A percentile compares a stretch with the other conserved stretches of the same genome.
phyloP scores from a whole-genome alignment of 2,797 vertebrate genomes.

The Pipistrellus nathusii region DNA sequence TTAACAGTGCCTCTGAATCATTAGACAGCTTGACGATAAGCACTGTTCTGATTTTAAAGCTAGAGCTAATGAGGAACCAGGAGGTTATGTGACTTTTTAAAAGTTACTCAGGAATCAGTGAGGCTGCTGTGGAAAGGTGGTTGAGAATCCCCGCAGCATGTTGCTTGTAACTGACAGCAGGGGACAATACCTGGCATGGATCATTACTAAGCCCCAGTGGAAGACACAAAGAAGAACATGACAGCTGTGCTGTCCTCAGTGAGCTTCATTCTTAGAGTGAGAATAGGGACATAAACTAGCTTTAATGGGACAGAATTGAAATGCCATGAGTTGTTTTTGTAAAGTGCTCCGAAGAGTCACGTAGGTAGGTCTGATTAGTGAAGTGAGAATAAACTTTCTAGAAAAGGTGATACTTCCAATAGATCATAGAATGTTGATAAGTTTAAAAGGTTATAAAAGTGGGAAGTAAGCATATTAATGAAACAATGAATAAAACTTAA shows the following conservation, averaged over 20 bases:
- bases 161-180: not conserved
- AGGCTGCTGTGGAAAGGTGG: not conserved
- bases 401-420: not conserved
- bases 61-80: constrained; percentile 47
- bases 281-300: not conserved
- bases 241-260: not conserved
- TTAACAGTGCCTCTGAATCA: constrained; percentile 34
- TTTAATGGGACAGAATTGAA: not conserved
- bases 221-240: not conserved
- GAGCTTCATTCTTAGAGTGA: not conserved
- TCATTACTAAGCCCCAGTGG: not conserved
- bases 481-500: not conserved
- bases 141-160: not conserved
- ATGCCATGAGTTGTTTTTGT: not conserved
- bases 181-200: accelerated
- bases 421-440: not conserved
- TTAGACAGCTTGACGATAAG: constrained; percentile 11
- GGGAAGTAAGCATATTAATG: not conserved
- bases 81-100: constrained; percentile 38
- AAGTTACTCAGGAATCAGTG: constrained; percentile 37
- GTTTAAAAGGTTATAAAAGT: not conserved
- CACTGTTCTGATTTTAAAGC: constrained; percentile 20
- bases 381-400: not conserved
- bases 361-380: not conserved
- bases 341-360: not conserved